Evolutionary conservation across 1,140 invertebrate species (phyloP), one percentile per base, ranked within the genome.

Genomic region (Ceratina australensis): DNA sequence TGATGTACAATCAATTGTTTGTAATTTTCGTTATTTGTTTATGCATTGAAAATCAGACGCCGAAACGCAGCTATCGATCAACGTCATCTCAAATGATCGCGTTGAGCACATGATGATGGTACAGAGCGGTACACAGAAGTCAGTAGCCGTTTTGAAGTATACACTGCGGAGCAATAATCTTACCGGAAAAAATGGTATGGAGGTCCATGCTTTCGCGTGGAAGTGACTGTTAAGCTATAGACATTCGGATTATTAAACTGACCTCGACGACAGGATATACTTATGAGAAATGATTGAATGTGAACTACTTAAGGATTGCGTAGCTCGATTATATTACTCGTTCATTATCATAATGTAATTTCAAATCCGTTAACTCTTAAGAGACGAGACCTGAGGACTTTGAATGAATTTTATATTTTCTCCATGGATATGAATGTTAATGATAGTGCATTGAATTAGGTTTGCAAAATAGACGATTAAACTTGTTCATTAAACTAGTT

Each of bases 61-160:
- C 26, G 66, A 69, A 69, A 69, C 42, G 60, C 54, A 20, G 24
- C 22, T 16, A 63, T 72, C 67, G 59, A 77, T 72, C 75, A 77
- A 63, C 12, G 75, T 72, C 67, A 8, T 69, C 22, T 8, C 8
- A 2, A 16, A 63, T 20, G 67, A 72, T 71, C 28, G 18, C 60
- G 15, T 13, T 20, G 13, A 63, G 15, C 20, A 63, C 26, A 47
- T n/a, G n/a, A 71, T 63, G 74, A 69, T 60, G 22, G 72, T 22
- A n/a, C 33, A 42, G 8, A 5, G 33, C 33, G 28, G 60, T 7
- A 3, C 33, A 65, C 28, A 26, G n/a, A n/a, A 13, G 16, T 20
- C 28, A 49, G 33, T 56, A 77, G 49, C 67, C 16, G 18, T 1
- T 63, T 33, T 26, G 64, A 20, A 28, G 8, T 4, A 7, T 10